Evolutionary conservation across 2,797 vertebrate genomes (phyloP), one percentile per base, ranked within the genome.

Genomic region (Ctenosaura bakeri): DNA sequence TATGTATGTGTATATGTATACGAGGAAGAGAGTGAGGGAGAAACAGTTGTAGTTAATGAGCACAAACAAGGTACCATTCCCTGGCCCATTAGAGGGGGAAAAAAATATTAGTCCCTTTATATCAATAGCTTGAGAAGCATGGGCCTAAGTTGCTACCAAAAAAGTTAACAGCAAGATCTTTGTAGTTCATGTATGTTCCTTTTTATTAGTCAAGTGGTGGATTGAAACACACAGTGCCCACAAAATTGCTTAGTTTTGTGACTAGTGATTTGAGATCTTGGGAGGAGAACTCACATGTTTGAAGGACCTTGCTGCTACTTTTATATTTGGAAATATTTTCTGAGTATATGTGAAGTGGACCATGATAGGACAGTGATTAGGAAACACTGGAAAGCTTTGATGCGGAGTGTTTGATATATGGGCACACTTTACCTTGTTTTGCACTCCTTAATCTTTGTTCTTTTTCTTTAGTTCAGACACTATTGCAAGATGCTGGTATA

Each of bases 401-500:
- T 90, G 50, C 20, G 22, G 6, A 3, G 13, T 90, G 10, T 32
- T 50, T 62, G 50, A 62, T 46, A 54, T 59, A 69, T 42, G 32
- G 9, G 32, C 66, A 24, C 18, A 85, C 13, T 56, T 90, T 14
- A 42, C 66, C 9, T 69, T 69, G 29, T 69, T 26, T 69, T 69
- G 24, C 26, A 29, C 7, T 26, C 26, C 26, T 66, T 66, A 66
- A 18, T 66, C 90, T 89, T 54, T 88, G 50, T 46, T 87, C 62
- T 85, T 59, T 96, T 93, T 95, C 78, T 97, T 52, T 97, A 99
- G 99, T 95, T 98, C 98, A 46, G 98, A 99, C 97, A 98, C 97
- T 87, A 96, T 98, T 91, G 98, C 98, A 92, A 98, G 98, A 96
- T 99, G 98, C 95, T 99, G 98, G 99, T 99, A 98, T 95, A 98